These are phyloP conservation scores for Platycnemis pennipes DNA, from an alignment of 2,888 invertebrate species.

Conservation along the genomic window DNA sequence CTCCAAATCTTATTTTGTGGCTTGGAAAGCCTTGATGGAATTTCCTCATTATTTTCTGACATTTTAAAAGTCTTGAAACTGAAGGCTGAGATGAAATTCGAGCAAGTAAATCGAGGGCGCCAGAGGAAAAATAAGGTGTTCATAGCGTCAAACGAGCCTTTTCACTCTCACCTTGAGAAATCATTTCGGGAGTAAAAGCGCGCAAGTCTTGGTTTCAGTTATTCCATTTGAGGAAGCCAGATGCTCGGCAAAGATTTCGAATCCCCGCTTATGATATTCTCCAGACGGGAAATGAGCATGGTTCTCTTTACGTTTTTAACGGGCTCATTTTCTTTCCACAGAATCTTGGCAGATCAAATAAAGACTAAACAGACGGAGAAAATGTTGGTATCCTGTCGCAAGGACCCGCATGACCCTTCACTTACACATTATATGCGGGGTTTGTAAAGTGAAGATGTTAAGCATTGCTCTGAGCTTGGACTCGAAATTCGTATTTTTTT, in stretches of 20 bases:
- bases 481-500: no score
- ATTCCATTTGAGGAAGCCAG: background rate
- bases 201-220: constrained; percentile 15
- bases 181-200: background rate
- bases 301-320: background rate
- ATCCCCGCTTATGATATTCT: background rate
- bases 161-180: background rate
- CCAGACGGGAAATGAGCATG: background rate
- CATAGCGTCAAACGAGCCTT: background rate
- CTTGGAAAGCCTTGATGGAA: background rate
- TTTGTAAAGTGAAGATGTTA: no score
- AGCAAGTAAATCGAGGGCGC: background rate
- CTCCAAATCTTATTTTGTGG: background rate
- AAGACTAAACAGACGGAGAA: background rate
- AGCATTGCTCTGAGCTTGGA: no score
- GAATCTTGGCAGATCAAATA: background rate
- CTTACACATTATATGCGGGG: no score
- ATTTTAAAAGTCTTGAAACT: background rate
- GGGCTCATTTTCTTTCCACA: background rate
- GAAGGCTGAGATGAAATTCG: background rate
- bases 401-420: background rate
- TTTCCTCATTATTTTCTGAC: background rate
- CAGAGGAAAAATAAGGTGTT: background rate
- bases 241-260: background rate
- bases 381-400: background rate